Base-by-base conservation (phyloP, 2,888 invertebrate species). In the Ephialtes manifestator region DNA sequence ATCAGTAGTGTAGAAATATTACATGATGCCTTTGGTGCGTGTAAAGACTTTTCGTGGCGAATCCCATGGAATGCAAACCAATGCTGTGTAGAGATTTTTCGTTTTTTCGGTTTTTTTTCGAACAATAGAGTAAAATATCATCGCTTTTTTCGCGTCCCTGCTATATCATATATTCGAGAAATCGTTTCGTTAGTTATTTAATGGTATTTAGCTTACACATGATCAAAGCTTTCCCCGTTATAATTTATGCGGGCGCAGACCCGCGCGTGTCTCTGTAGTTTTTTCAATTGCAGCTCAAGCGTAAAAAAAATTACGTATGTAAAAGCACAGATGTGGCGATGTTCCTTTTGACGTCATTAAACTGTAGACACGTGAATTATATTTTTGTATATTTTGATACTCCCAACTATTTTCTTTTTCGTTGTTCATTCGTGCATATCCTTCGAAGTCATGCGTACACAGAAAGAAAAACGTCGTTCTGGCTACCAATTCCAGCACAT, bases 321-420 rank as follows among this genome's bases (percentile, higher is more conserved):
- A 58, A 58, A 58, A 58, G 24, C 58, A 28, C 58, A 58, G 28
- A 58, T 28, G 58, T 15, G 58, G 28, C 28, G 28, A 58, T 13
- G 58, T 5, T 28, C 28, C 28, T 58, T 24, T 58, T 58, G 58
- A 58, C 58, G 58, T 58, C 58, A 58, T 58, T 11, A 58, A 11
- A 28, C 58, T n/a, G 28, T 58, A 58, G 13, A 58, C 4, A 20
- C 20, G 28, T 15, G 28, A 28, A 24, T 28, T 58, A 28, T 13
- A 58, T 58, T 58, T 51, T 58, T 58, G 11, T 15, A 28, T 28
- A 35, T 53, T 51, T 35, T 7, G 28, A n/a, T 51, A 28, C 13
- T 0, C 58, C 2, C 18, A 11, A 55, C 18, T 20, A 55, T 20
- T 20, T 10, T 55, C 5, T 53, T 8, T 55, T 10, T 39, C 39